These are phyloP conservation scores for Drosophila prolongata DNA, from an alignment of 2,888 invertebrate species.

Conservation along the genomic window DNA sequence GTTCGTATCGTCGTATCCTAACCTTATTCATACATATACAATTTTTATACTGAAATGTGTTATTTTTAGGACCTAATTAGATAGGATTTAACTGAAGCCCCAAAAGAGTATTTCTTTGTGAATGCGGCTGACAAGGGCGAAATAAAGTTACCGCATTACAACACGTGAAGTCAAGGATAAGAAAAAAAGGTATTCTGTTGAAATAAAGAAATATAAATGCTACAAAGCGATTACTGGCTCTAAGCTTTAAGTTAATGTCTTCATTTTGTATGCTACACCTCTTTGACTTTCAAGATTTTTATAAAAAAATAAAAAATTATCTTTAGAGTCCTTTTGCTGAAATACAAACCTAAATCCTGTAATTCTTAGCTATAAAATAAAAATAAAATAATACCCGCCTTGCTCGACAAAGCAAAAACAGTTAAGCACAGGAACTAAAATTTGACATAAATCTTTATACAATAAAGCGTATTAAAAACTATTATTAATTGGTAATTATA, in stretches of 20 bases:
- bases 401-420: too few relatives aligned
- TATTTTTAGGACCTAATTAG: not conserved
- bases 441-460: too few relatives aligned
- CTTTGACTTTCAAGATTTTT: too few relatives aligned
- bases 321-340: not conserved
- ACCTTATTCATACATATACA: too few relatives aligned
- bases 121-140: slow-evolving; percentile 7
- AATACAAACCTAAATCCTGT: too few relatives aligned
- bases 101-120: slow-evolving; percentile 13
- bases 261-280: not conserved
- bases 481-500: too few relatives aligned
- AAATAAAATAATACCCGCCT: not conserved
- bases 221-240: not conserved
- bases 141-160: slow-evolving; percentile 55
- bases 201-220: slow-evolving; percentile 11
- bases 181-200: slow-evolving; percentile 12
- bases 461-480: too few relatives aligned
- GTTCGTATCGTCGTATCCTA: too few relatives aligned
- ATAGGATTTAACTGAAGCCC: not conserved
- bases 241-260: not conserved
- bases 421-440: too few relatives aligned
- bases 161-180: slow-evolving; percentile 46
- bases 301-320: not conserved
- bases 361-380: too few relatives aligned
- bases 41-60: too few relatives aligned